These are phyloP conservation scores for Eugnorisma glareosa DNA, from an alignment of 2,888 invertebrate genomes.

Conservation along the genomic window DNA sequence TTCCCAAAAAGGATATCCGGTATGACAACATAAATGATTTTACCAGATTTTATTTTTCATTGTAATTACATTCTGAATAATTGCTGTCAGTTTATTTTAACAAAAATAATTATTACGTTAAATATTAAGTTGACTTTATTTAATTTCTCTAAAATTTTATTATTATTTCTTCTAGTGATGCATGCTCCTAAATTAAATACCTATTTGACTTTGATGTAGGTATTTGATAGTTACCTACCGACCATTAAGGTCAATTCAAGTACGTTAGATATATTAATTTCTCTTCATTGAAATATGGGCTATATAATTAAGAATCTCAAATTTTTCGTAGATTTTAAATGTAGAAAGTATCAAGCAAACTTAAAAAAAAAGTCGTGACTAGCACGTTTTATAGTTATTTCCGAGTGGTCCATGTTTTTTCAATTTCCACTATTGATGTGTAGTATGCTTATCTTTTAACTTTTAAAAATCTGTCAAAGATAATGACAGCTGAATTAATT, in stretches of 20 bases:
- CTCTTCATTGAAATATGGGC: constrained; percentile 8
- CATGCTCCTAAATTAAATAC: constrained; percentile 1
- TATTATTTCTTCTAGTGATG: background rate
- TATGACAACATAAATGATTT: background rate
- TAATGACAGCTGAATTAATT: constrained; percentile 65
- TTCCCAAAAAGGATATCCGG: background rate
- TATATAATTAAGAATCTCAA: constrained; percentile 10
- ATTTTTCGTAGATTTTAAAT: background rate
- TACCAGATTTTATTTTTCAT: background rate
- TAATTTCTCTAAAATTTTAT: background rate
- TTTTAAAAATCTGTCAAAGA: constrained; percentile 57
- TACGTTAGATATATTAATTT: constrained; percentile 36
- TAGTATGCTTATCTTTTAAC: constrained; percentile 3
- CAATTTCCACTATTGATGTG: constrained; percentile 15
- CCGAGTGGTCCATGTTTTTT: constrained; percentile 17
- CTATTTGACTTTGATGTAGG: background rate
- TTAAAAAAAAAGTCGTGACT: background rate
- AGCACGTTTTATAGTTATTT: constrained; percentile 10
- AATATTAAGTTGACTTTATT: background rate
- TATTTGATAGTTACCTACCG: constrained; percentile 21
- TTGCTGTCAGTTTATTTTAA: background rate
- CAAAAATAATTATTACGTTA: constrained; percentile 4
- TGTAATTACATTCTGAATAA: background rate
- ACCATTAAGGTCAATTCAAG: constrained; percentile 47
- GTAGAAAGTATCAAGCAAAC: background rate